phyloP scores from a whole-genome alignment of 2,888 invertebrate species.

The Dicyrtomina minuta region DNA sequence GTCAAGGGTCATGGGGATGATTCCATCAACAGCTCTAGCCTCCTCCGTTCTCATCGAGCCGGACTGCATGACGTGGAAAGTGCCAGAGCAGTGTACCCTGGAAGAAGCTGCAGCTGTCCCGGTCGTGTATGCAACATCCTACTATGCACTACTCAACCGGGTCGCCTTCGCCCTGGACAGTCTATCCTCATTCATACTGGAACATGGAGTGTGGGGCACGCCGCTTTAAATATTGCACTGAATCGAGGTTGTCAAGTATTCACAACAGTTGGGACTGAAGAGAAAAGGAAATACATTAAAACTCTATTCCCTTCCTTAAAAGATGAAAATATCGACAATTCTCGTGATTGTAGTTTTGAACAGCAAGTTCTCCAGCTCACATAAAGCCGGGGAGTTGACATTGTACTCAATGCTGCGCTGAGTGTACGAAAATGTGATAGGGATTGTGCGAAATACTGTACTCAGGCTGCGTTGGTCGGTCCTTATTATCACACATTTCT shows the following conservation, averaged over 20 bases:
- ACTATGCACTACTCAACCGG: slow-evolving; percentile 64
- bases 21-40: slow-evolving; percentile 61
- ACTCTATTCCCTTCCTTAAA: slow-evolving; percentile 72
- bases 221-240: slow-evolving; percentile 72
- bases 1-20: slow-evolving; percentile 58
- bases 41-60: slow-evolving; percentile 60
- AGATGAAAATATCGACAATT: slow-evolving; percentile 70
- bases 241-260: slow-evolving; percentile 67
- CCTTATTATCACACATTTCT: no score
- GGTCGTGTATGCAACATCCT: slow-evolving; percentile 65
- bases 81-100: slow-evolving; percentile 65
- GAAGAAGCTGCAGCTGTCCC: slow-evolving; percentile 69
- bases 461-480: no score
- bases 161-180: slow-evolving; percentile 61
- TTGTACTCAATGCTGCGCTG: no score
- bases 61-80: slow-evolving; percentile 60
- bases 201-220: slow-evolving; percentile 74
- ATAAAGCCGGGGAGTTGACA: no score
- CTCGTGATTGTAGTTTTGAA: no score
- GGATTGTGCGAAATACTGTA: no score
- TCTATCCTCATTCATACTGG: slow-evolving; percentile 63
- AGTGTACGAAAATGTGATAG: no score
- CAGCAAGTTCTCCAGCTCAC: no score
- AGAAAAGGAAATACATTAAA: slow-evolving; percentile 84
- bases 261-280: slow-evolving; percentile 71